A percentile compares a stretch with the other conserved stretches of the same genome.
phyloP scores from a whole-genome alignment of 2,113 vertebrate genomes.

The Vulpes lagopus region DNA sequence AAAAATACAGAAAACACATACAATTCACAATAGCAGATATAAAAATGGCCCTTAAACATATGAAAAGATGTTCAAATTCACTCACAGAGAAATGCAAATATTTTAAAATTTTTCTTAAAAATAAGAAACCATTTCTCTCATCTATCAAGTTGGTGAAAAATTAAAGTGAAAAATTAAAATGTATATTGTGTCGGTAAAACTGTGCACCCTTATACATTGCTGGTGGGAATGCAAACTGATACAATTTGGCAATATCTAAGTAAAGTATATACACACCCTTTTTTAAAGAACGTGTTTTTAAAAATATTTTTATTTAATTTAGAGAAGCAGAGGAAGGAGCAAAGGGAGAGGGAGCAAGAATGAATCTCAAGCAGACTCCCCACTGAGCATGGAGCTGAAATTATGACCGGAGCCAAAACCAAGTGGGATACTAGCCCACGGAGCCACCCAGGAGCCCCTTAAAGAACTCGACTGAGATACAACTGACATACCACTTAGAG shows the following conservation, averaged over 20 bases:
- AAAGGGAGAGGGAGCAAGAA: neutral
- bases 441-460: neutral
- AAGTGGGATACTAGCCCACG: neutral
- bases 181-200: neutral
- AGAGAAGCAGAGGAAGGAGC: too few species aligned
- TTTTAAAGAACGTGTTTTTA: neutral
- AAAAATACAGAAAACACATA: neutral
- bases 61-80: conserved; percentile 9
- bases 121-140: neutral
- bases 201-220: neutral
- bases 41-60: neutral
- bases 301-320: too few species aligned
- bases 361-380: neutral
- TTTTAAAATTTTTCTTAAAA: neutral
- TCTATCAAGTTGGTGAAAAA: neutral
- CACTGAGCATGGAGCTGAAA: neutral
- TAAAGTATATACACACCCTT: neutral
- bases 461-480: neutral
- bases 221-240: neutral
- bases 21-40: neutral
- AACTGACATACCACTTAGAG: neutral
- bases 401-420: neutral
- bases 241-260: neutral
- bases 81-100: neutral
- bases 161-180: neutral